phyloP scores from a whole-genome alignment of 2,797 vertebrate genomes.

The Gastrophryne carolinensis region DNA sequence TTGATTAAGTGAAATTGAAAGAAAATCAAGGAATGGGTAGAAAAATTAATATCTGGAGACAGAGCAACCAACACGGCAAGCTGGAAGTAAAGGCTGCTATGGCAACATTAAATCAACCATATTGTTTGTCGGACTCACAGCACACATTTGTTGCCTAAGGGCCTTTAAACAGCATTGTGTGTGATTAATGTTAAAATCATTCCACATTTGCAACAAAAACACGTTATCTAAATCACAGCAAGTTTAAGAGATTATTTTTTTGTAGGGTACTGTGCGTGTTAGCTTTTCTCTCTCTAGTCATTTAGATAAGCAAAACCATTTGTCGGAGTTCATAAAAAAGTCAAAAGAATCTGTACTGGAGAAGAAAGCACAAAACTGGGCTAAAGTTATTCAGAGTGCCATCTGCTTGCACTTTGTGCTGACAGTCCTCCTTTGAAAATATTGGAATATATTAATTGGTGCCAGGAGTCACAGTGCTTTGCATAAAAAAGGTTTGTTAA shows the following conservation, averaged over 20 bases:
- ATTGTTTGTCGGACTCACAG: slow-evolving; percentile 31
- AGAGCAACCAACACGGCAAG: slow-evolving; percentile 34
- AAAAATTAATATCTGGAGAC: slow-evolving; percentile 41
- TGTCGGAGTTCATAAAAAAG: neutral
- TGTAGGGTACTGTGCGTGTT: neutral
- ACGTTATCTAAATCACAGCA: neutral
- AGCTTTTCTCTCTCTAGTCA: neutral
- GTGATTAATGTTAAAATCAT: slow-evolving; percentile 37
- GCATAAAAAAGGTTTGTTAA: too few species aligned
- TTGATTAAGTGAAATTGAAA: slow-evolving; percentile 43
- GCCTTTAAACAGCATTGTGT: slow-evolving; percentile 26
- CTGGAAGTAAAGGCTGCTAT: slow-evolving; percentile 28
- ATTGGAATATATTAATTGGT: too few species aligned
- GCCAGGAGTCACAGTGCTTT: too few species aligned
- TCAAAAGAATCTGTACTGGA: neutral
- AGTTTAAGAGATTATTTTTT: neutral
- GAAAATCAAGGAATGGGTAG: slow-evolving; percentile 27
- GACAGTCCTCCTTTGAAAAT: too few species aligned
- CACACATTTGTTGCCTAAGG: slow-evolving; percentile 31
- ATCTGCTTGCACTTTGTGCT: too few species aligned
- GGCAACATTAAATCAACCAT: slow-evolving; percentile 50
- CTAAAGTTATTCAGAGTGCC: neutral
- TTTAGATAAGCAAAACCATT: neutral
- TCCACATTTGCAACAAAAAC: slow-evolving; percentile 6
- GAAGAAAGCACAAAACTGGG: neutral